Evolutionary conservation across 2,113 vertebrate genomes (phyloP).

Genomic region (Pseudopipra pipra): DNA sequence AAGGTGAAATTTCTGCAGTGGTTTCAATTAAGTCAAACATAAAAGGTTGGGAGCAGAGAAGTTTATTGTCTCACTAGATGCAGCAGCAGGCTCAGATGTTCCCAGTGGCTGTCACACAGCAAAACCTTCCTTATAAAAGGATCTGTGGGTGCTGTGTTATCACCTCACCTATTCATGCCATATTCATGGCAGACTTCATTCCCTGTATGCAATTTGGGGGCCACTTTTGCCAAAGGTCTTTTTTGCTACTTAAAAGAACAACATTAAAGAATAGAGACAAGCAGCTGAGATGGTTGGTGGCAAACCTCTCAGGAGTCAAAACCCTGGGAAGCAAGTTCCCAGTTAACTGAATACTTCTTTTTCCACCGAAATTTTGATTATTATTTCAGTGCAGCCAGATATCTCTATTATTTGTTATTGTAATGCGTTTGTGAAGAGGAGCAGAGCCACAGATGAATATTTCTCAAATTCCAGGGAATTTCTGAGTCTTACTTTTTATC

Average conservation of each 20-base stretch:
- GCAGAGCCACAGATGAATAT: neutral
- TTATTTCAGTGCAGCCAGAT: neutral
- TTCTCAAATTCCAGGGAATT: neutral
- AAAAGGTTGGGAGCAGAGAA: neutral
- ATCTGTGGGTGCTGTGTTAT: neutral
- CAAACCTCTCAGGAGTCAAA: neutral
- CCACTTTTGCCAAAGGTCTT: neutral
- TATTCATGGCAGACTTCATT: rapidly evolving
- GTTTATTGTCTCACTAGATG: neutral
- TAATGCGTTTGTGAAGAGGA: neutral
- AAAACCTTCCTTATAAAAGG: neutral
- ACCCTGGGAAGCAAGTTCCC: neutral
- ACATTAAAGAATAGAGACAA: neutral
- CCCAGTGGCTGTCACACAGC: neutral
- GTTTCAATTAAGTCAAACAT: neutral
- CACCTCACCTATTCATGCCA: neutral
- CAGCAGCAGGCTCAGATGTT: neutral
- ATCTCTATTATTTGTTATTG: neutral
- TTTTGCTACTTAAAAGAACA: neutral
- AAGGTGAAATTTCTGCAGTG: neutral
- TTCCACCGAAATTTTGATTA: neutral
- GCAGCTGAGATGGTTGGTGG: neutral
- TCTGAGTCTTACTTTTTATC: neutral
- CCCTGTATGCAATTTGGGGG: neutral
- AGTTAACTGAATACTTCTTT: neutral